Evolutionary conservation across 2,113 vertebrate genomes (phyloP).

Genomic region (Geothlypis trichas): DNA sequence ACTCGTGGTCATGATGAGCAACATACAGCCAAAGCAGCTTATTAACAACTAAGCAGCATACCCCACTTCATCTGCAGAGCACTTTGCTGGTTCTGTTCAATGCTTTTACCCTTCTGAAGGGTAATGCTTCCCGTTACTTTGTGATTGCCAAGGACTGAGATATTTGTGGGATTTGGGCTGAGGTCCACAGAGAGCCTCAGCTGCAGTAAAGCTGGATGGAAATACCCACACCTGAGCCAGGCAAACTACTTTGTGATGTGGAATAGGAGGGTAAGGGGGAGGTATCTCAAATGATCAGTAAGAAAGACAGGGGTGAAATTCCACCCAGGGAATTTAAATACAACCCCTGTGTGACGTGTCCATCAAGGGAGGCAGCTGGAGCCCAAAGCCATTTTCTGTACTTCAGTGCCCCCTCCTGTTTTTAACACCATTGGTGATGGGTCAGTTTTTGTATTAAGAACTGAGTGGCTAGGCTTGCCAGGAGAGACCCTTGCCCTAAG

Average conservation of each 20-base stretch:
- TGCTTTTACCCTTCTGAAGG: not conserved
- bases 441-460: not conserved
- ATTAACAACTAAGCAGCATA: not conserved
- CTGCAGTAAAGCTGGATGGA: rapidly evolving
- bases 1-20: not conserved
- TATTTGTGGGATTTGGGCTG: not conserved
- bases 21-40: rapidly evolving
- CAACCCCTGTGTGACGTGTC: not conserved
- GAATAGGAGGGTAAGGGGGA: not conserved
- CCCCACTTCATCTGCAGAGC: not conserved
- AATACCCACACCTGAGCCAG: not conserved
- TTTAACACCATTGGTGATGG: not conserved
- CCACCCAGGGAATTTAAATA: not conserved
- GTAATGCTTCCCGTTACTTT: rapidly evolving
- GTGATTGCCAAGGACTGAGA: not conserved
- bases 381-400: not conserved
- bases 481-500: not conserved
- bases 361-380: not conserved
- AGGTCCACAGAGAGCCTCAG: not conserved
- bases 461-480: not conserved
- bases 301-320: not conserved
- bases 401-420: not conserved
- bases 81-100: not conserved
- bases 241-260: not conserved
- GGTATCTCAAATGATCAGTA: not conserved